Conservation (phyloP, 2,113 vertebrate genomes). For the Saiga tatarica region DNA sequence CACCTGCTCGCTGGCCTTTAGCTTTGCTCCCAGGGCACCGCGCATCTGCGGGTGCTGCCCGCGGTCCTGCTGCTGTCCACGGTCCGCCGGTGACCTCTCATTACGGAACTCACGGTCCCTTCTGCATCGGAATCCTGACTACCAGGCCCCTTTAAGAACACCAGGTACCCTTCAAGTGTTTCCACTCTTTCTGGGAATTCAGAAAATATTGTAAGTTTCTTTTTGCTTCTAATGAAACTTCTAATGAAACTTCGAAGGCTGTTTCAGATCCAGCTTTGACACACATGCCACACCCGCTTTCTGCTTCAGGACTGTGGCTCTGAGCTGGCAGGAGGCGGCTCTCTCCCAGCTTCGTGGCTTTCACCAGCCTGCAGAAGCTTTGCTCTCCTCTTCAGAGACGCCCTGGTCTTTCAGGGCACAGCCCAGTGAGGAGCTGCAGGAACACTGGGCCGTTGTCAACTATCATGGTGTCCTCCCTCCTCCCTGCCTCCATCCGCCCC, state of each 20-base stretch:
- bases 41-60: background rate
- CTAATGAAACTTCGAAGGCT: background rate
- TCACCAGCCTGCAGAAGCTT: background rate
- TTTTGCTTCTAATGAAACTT: background rate
- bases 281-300: fast-evolving
- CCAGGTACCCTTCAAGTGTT: background rate
- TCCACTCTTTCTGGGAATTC: background rate
- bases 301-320: background rate
- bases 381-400: background rate
- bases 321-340: fast-evolving
- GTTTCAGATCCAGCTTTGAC: background rate
- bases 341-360: too few relatives aligned
- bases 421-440: background rate
- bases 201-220: background rate
- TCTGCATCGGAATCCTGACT: background rate
- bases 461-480: fast-evolving
- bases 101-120: background rate
- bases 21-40: background rate
- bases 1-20: background rate
- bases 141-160: background rate
- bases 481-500: too few relatives aligned
- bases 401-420: background rate
- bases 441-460: background rate
- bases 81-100: background rate
- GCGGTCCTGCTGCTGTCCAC: background rate